A percentile compares a stretch with the other conserved stretches of the same genome.
Evolutionary conservation across 2,797 vertebrate genomes (phyloP).

Genomic region (Decapterus maruadsi): DNA sequence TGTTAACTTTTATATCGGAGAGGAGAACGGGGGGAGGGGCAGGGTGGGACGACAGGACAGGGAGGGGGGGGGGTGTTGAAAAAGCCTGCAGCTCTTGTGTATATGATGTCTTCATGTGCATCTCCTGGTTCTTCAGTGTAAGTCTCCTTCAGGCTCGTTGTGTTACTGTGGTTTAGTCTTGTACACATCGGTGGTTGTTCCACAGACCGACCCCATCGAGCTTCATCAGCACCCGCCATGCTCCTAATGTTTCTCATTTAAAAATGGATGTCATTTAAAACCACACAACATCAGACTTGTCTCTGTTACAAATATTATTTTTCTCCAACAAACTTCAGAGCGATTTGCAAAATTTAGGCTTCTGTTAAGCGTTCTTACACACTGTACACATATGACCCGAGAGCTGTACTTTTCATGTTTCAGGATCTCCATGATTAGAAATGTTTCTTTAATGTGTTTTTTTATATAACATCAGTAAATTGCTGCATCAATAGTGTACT

Average conservation of each 20-base stretch:
- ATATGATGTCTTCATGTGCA: background rate
- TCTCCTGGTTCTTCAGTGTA: background rate
- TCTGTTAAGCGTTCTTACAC: no score
- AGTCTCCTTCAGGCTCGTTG: background rate
- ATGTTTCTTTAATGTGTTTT: background rate
- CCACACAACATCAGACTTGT: background rate
- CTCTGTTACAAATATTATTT: background rate
- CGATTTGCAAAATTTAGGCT: no score
- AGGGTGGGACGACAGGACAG: conserved; percentile 13
- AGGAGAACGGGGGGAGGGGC: conserved; percentile 9
- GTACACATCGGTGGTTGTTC: background rate
- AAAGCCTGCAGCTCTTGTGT: conserved; percentile 1
- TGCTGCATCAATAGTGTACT: background rate
- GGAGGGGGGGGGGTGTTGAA: background rate
- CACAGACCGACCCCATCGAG: background rate
- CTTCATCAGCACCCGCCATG: no score
- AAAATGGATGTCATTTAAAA: no score
- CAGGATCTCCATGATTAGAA: no score
- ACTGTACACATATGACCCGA: no score
- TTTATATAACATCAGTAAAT: background rate
- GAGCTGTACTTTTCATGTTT: no score
- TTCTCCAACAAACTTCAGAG: background rate
- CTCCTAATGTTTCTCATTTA: background rate
- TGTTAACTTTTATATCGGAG: conserved; percentile 82
- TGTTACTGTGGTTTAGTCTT: background rate